Base-by-base conservation (phyloP, 2,888 invertebrate species). In the Schizotus pectinicornis region DNA sequence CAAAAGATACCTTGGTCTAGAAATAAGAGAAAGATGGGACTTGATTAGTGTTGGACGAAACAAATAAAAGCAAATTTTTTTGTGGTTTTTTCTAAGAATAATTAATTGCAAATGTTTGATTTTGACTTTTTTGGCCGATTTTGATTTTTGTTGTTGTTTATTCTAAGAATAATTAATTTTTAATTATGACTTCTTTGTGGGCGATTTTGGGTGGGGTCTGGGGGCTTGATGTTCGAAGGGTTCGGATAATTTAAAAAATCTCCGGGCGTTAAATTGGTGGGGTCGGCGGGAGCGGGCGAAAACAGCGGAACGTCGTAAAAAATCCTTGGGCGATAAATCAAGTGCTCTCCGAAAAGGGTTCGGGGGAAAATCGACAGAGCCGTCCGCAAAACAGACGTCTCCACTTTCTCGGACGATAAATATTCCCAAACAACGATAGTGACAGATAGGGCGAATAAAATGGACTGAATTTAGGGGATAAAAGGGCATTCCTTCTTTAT, bases 401-500 rank as follows among this genome's bases (percentile, higher is more conserved):
- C 62, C 62, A 62, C 62, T 62, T 62, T 62, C 62, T 56, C 62
- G 62, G 62, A 59, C 62, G 67, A 72, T 69, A 74, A 72, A 74
- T 74, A 73, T 73, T 67, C 67, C 59, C 63, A 67, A 72, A 73
- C 69, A 71, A 68, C 74, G 72, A 74, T 74, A 70, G 69, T 71
- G 74, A 74, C 75, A 75, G 73, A 75, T 74, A 71, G 73, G 67
- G 67, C 69, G 69, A 67, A 74, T 74, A 74, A 74, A 74, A 74
- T 69, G 69, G 71, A 73, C 71, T 65, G 72, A 70, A 67, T 73
- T 69, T 66, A 71, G 67, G 71, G 71, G 69, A 72, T 72, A 71
- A 73, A 72, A 74, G 72, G 71, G 70, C 59, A 59, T 50, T 59
- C 55, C 46, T 51, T 50, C 59, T 49, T 59, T 59, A 59, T 55